A percentile compares a stretch with the other conserved stretches of the same genome.
Evolutionary conservation across 92 coral and sea anemone genomes (phyloP).

Genomic region (Desmophyllum pertusum): DNA sequence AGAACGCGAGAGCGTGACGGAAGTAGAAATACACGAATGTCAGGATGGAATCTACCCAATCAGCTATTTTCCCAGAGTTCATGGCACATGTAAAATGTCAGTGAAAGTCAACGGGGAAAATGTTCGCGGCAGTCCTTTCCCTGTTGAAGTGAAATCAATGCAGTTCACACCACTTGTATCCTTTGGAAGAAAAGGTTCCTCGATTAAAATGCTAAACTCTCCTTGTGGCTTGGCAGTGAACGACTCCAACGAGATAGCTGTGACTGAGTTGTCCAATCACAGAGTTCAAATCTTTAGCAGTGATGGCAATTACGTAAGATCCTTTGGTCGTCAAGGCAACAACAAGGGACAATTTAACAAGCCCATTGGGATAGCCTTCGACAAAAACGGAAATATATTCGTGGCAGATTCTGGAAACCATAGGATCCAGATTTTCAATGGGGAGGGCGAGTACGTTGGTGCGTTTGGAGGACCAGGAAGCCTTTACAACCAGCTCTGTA

Average conservation of each 20-base stretch:
- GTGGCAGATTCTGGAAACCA: conserved; percentile 15
- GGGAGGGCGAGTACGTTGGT: not conserved
- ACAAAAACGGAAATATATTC: not conserved
- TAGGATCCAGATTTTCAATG: conserved; percentile 10
- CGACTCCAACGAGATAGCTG: not conserved
- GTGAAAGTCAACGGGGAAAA: not conserved
- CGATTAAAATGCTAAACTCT: not conserved
- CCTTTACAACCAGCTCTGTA: not conserved
- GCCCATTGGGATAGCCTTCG: not conserved
- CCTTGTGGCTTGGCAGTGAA: conserved; percentile 6
- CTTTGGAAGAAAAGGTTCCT: not conserved
- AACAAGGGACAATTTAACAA: not conserved
- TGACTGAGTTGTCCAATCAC: conserved; percentile 5
- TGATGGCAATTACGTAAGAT: not conserved
- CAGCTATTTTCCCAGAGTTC: not conserved
- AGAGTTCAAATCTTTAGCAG: conserved; percentile 3
- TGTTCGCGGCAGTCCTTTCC: not conserved
- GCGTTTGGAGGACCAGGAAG: not conserved
- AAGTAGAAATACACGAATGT: not conserved
- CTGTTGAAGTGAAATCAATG: not conserved
- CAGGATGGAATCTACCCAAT: not conserved
- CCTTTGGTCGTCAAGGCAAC: not conserved
- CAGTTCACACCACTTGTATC: not conserved
- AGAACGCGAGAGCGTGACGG: not conserved
- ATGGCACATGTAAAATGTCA: not conserved